phyloP scores from a whole-genome alignment of 2,888 invertebrate species.

The Sceliomorpha sp. region DNA sequence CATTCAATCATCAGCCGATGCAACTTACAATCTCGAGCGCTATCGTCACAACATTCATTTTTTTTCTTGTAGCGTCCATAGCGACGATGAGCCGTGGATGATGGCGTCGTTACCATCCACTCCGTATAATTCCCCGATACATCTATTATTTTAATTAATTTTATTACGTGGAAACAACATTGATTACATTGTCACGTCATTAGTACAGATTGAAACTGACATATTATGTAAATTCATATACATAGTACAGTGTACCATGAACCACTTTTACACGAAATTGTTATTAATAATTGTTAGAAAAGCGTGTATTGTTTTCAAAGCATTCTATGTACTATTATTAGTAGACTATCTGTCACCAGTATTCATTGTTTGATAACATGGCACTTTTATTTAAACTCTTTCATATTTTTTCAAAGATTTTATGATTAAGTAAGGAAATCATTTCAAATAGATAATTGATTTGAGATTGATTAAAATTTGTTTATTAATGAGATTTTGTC shows the following conservation, averaged over 20 bases:
- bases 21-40: conserved; percentile 78
- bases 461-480: not conserved
- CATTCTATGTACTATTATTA: conserved; percentile 14
- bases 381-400: conserved; percentile 13
- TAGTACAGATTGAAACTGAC: too few relatives aligned
- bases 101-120: conserved; percentile 72
- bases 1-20: conserved; percentile 60
- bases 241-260: not conserved
- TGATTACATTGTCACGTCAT: not conserved
- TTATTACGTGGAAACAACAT: conserved; percentile 26
- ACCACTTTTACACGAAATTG: not conserved
- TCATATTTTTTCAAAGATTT: not conserved
- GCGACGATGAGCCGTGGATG: conserved; percentile 71
- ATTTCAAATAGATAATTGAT: conserved; percentile 18
- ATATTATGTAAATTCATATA: conserved; percentile 1
- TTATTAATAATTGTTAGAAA: conserved; percentile 3
- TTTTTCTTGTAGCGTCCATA: conserved; percentile 79
- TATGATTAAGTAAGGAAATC: conserved; percentile 6
- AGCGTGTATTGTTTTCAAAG: conserved; percentile 14
- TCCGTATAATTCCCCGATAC: conserved; percentile 75
- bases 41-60: conserved; percentile 80
- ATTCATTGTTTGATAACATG: conserved; percentile 11
- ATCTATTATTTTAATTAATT: conserved; percentile 60
- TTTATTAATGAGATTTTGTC: too few relatives aligned
- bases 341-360: conserved; percentile 6